Conservation (phyloP, 2,797 vertebrate genomes). For the Diplodus puntazzo region DNA sequence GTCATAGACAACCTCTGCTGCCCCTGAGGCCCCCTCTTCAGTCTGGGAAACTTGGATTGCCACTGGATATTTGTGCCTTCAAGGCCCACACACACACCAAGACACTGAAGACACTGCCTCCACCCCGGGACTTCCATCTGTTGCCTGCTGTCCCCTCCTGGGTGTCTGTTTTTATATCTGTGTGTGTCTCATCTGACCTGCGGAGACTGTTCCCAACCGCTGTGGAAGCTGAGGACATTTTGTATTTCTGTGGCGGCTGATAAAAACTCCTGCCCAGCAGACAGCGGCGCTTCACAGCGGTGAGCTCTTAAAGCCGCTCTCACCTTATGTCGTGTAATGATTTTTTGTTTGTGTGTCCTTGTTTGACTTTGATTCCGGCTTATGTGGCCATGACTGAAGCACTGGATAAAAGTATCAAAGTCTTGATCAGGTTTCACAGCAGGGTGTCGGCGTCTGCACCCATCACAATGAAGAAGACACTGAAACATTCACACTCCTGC, state of each 20-base stretch:
- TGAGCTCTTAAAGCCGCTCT: constrained; percentile 23
- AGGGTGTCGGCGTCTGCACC: constrained; percentile 7
- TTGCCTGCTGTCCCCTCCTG: constrained; percentile 41
- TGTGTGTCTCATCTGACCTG: constrained; percentile 58
- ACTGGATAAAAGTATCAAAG: constrained; percentile 29
- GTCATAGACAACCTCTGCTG: constrained; percentile 98
- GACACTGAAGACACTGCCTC: constrained; percentile 78
- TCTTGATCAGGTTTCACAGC: neutral
- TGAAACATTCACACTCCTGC: constrained; percentile 12
- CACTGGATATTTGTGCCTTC: constrained; percentile 73
- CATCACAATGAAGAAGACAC: constrained; percentile 16
- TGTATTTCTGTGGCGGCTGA: constrained; percentile 15
- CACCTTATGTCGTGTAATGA: constrained; percentile 23
- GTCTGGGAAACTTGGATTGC: constrained; percentile 2
- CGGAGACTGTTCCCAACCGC: constrained; percentile 44
- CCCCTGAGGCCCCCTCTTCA: constrained; percentile 78
- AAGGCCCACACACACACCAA: constrained; percentile 41
- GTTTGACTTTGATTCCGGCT: constrained; percentile 34
- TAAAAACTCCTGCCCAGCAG: constrained; percentile 19
- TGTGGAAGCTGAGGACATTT: constrained; percentile 37
- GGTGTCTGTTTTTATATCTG: constrained; percentile 42
- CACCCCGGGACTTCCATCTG: constrained; percentile 55
- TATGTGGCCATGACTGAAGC: constrained; percentile 10
- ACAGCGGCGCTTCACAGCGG: constrained; percentile 6
- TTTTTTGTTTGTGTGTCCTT: constrained; percentile 1